Base-by-base conservation (phyloP, 1,140 invertebrate genomes). In the Vollenhovia emeryi region DNA sequence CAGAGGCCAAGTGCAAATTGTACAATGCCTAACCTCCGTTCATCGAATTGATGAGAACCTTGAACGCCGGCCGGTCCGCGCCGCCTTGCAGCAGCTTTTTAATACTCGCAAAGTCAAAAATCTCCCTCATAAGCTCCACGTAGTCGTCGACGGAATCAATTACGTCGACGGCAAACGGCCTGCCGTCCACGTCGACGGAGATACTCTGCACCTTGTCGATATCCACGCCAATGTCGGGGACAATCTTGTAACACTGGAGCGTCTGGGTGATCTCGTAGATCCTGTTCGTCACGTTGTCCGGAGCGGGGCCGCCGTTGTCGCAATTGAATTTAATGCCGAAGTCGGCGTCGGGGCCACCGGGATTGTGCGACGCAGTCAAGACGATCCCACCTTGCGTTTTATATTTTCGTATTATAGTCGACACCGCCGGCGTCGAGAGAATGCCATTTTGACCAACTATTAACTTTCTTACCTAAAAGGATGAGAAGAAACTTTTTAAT, bases 241-340 rank as follows among this genome's bases (percentile, higher is more conserved):
- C 97, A 88, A 98, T 97, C 92, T 96, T 97, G 93, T 99, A 99
- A 86, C 97, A 94, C 40, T 95, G 96, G 13, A 99, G 97, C 66
- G 94, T 96, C 80, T 96, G 98, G 3, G 98, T 97, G 0, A 98
- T 95, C 71, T 98, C 96, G 93, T 97, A 98, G 87, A 99, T 99
- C 84, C 97, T 96, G 92, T 99, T 97, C 1, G 99, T 99, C 24
- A 99, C 97, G 62, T 95, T 94, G 94, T 99, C 99, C 0, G 99
- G 98, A 11, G 99, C 99, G 24, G 99, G 99, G 2, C 98, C 99
- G 89, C 99, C 99, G 95, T 99, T 99, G 69, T 97, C 96, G 88
- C 97, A 98, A 94, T 99, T 99, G 93, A 98, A 99, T 95, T 99
- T 99, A 90, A 99, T 99, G 52, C 99, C 99, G 95, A 99, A 99